Base-by-base conservation (phyloP, 2,888 invertebrate genomes). In the Morpho achilles region DNA sequence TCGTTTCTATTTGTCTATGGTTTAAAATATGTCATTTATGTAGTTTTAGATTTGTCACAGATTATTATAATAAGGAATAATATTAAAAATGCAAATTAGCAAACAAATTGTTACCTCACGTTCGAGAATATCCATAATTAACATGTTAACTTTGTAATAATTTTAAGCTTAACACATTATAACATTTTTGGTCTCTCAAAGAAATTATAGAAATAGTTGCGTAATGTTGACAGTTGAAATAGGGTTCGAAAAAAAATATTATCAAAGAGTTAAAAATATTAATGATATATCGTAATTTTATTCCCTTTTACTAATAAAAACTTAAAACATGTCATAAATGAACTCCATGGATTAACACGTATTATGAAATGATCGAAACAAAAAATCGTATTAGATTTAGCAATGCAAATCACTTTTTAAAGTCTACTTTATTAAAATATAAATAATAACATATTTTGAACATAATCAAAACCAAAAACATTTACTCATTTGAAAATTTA, bases 71-170 rank as follows among this genome's bases (percentile, higher is more conserved):
- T 32, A 58, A 50, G 56, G 49, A 56, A 59, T 50, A 52, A 44
- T 54, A 56, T 52, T 52, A 59, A 10, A 52, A 47, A 44, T 43
- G 40, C 53, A 50, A 53, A 63, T 58, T 59, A 63, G 57, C 59
- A 66, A 63, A 65, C 63, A 67, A 64, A 55, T 64, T 65, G 67
- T 69, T 70, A 70, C 64, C 67, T 69, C 69, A 67, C 64, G 45
- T 64, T 60, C 22, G 56, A 58, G 50, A 43, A 50, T 32, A 58
- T 44, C 49, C 49, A 55, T 49, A 55, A 48, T 55, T 55, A 56
- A 56, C 63, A 53, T 62, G 65, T 62, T 65, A 56, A 62, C n/a
- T 43, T 54, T 49, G 56, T 58, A 61, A 56, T 60, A 60, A 59
- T 58, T 63, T 49, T 60, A 54, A 59, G 54, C 55, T 47, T 58